Evolutionary conservation across 2,888 invertebrate genomes (phyloP), one percentile per base, ranked within the genome.

Genomic region (Callosobruchus maculatus): DNA sequence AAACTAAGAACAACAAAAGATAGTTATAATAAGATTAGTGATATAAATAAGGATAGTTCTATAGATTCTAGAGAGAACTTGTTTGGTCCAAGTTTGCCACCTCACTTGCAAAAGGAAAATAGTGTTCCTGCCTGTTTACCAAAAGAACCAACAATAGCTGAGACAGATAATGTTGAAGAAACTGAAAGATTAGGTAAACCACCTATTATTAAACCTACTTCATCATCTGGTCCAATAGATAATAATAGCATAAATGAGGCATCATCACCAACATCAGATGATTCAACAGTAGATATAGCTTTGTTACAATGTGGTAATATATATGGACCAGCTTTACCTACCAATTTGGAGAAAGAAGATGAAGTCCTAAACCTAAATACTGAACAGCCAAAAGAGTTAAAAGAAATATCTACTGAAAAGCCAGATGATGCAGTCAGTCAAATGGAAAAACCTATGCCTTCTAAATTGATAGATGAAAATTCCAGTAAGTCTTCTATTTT

Each of bases 401-500:
- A 75, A 73, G 68, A 73, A 70, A 22, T 22, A 49, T 20, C 21
- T 5, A 30, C 70, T 31, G 70, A 73, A 72, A 68, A 49, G n/a
- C 49, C 70, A 69, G 68, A 70, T 21, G 67, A 78, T 74, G 79
- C 79, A n/a, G 3, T 49, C 49, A 49, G 1, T 49, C 49, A 49
- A 49, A 77, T 81, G 73, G 84, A 83, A 13, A 84, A 85, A 68
- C 78, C 77, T 67, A 78, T 85, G 72, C 84, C 85, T 21, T 81
- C 83, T 31, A 81, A 81, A 74, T 76, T 82, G 70, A 72, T 74
- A 75, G 74, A 74, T 49, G 77, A 73, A 70, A 73, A 73, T 70
- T 49, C 72, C 30, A 49, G 70, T 75, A 67, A 74, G n/a, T 70
- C n/a, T 22, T 31, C 70, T 21, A n/a, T n/a, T 71, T 66, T 18